A percentile compares a stretch with the other conserved stretches of the same genome.
Conservation (phyloP, 2,797 vertebrate species). For the Sebastes miniatus region DNA sequence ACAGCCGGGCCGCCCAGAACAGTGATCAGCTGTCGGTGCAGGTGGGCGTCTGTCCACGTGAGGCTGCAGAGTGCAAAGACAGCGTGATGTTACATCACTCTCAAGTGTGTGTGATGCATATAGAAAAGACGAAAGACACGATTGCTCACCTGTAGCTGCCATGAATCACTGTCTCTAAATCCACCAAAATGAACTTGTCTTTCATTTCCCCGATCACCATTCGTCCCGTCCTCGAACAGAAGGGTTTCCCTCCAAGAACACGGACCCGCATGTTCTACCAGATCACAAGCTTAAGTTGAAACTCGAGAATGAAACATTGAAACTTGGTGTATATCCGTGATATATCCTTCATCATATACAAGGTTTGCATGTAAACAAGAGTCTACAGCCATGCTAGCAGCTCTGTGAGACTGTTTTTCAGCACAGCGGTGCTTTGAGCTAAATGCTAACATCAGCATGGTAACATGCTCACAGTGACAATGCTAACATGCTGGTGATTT, state of each 20-base stretch:
- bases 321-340: background rate
- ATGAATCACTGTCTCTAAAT: constrained; percentile 85
- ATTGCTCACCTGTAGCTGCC: constrained; percentile 88
- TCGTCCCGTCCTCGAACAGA: constrained; percentile 80
- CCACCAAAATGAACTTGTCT: constrained; percentile 88
- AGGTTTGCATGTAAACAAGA: background rate
- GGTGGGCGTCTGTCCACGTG: constrained; percentile 88
- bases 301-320: background rate
- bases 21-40: constrained; percentile 89
- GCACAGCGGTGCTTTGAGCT: background rate
- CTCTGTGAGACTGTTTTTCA: background rate
- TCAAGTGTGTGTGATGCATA: background rate
- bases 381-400: background rate
- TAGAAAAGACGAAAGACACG: background rate
- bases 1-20: constrained; percentile 82
- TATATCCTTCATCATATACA: background rate
- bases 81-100: constrained; percentile 4
- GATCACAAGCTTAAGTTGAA: background rate
- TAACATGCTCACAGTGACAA: background rate
- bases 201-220: constrained; percentile 85
- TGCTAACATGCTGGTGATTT: background rate
- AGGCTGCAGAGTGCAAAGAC: constrained; percentile 75
- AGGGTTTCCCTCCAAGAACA: constrained; percentile 82
- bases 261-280: constrained; percentile 86
- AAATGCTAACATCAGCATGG: background rate